Evolutionary conservation across 35 echinoderm and acorn worm genomes (phyloP).

Genomic region (Lytechinus pictus): DNA sequence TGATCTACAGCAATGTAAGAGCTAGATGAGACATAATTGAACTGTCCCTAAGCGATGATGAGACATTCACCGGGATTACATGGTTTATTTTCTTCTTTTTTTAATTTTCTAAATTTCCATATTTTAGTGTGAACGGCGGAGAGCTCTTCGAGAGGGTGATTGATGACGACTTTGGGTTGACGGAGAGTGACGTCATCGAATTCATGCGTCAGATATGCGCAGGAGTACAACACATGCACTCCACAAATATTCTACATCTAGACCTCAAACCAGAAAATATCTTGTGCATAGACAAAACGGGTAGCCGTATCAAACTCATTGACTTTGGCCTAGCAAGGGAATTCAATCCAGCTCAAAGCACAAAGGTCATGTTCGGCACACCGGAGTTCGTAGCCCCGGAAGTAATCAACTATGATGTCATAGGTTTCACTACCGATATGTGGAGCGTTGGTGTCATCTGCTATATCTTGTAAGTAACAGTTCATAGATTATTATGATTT

Average conservation of each 20-base stretch:
- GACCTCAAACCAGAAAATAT: slow-evolving; percentile 99
- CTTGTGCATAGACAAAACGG: slow-evolving; percentile 79
- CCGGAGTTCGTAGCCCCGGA: slow-evolving; percentile 98
- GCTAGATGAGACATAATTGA: too few species aligned
- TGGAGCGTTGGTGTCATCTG: slow-evolving; percentile 99
- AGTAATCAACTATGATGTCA: slow-evolving; percentile 94
- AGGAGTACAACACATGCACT: slow-evolving; percentile 94
- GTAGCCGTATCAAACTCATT: slow-evolving; percentile 92
- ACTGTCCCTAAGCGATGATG: too few species aligned
- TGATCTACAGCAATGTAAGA: too few species aligned
- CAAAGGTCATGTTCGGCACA: slow-evolving; percentile 95
- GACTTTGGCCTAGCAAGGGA: slow-evolving; percentile 94
- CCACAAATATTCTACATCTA: slow-evolving; percentile 80
- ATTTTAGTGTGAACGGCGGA: slow-evolving; percentile 75
- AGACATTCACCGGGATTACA: too few species aligned
- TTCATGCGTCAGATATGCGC: slow-evolving; percentile 96
- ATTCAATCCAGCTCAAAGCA: slow-evolving; percentile 67
- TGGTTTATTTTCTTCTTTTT: too few species aligned
- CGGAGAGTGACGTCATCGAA: slow-evolving; percentile 92
- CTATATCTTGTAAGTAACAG: slow-evolving; percentile 89
- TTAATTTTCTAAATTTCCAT: background rate
- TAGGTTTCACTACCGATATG: slow-evolving; percentile 90
- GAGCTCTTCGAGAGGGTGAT: slow-evolving; percentile 96
- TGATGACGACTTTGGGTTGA: slow-evolving; percentile 92
- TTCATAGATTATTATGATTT: too few species aligned